phyloP scores from a whole-genome alignment of 2,888 invertebrate species.

The Leptinotarsa peninsularis region DNA sequence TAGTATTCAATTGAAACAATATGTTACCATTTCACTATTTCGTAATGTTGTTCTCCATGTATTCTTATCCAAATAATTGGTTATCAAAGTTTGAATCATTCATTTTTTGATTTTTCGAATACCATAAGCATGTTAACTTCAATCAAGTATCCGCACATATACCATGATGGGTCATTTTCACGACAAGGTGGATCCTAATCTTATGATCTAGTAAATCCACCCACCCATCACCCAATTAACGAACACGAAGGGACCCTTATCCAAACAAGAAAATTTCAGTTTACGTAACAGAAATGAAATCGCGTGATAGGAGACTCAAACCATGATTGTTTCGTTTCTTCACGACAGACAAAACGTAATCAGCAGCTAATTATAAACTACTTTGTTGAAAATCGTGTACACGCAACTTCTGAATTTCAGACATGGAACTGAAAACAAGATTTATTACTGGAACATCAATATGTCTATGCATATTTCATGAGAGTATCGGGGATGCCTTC shows the following conservation, averaged over 20 bases:
- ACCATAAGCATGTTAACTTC: too few species aligned
- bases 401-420: slow-evolving; percentile 35
- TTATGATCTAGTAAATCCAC: not conserved
- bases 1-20: too few species aligned
- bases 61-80: too few species aligned
- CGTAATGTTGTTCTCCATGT: too few species aligned
- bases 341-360: slow-evolving; percentile 41
- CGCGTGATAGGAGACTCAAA: slow-evolving; percentile 35
- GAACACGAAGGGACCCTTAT: slow-evolving; percentile 29
- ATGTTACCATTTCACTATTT: too few species aligned
- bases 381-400: slow-evolving; percentile 37
- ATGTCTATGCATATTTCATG: slow-evolving; percentile 36
- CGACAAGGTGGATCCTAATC: not conserved
- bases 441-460: slow-evolving; percentile 39
- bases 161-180: too few species aligned
- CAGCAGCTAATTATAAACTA: slow-evolving; percentile 41
- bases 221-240: slow-evolving; percentile 35
- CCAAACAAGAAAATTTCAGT: slow-evolving; percentile 33
- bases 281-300: slow-evolving; percentile 28
- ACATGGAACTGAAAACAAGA: slow-evolving; percentile 29
- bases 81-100: too few species aligned
- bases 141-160: too few species aligned
- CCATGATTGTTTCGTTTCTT: slow-evolving; percentile 41
- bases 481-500: slow-evolving; percentile 27
- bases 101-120: too few species aligned